Evolutionary conservation across 2,888 invertebrate genomes (phyloP).

Genomic region (Stenoptilia bipunctidactyla): DNA sequence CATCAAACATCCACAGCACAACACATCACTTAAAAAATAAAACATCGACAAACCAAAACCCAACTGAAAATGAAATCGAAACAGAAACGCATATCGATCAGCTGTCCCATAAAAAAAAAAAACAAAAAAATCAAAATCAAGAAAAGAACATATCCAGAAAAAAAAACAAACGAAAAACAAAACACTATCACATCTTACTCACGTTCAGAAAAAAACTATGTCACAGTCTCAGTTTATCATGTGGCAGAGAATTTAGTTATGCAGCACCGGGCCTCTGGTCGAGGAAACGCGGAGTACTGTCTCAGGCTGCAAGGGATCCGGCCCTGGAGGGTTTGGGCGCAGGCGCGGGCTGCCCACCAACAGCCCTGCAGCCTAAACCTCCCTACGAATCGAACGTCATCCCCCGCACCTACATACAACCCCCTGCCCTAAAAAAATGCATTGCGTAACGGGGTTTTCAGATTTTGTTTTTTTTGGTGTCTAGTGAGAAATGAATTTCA

Average conservation of each 20-base stretch:
- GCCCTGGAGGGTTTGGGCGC: constrained; percentile 49
- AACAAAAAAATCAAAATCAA: no score
- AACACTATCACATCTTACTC: background rate
- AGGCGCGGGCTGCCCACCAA: constrained; percentile 70
- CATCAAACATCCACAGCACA: no score
- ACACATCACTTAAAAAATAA: no score
- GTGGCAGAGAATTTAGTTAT: background rate
- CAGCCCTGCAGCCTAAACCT: constrained; percentile 56
- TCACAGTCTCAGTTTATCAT: no score
- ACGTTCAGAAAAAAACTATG: background rate
- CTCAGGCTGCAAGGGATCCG: constrained; percentile 74
- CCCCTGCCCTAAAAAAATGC: constrained; percentile 67
- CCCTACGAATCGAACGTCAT: constrained; percentile 71
- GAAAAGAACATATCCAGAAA: no score
- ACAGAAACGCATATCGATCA: background rate
- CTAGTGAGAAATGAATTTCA: no score
- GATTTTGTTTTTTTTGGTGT: no score
- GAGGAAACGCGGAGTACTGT: constrained; percentile 73
- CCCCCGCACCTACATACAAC: constrained; percentile 46
- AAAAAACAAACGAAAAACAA: no score
- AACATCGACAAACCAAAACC: background rate
- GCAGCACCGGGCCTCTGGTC: constrained; percentile 23
- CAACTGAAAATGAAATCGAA: background rate
- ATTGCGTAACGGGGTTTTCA: constrained; percentile 66
- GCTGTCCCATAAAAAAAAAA: background rate